A percentile compares a stretch with the other conserved stretches of the same genome.
Evolutionary conservation across 1,140 invertebrate genomes (phyloP).

Genomic region (Macrobrachium nipponense): DNA sequence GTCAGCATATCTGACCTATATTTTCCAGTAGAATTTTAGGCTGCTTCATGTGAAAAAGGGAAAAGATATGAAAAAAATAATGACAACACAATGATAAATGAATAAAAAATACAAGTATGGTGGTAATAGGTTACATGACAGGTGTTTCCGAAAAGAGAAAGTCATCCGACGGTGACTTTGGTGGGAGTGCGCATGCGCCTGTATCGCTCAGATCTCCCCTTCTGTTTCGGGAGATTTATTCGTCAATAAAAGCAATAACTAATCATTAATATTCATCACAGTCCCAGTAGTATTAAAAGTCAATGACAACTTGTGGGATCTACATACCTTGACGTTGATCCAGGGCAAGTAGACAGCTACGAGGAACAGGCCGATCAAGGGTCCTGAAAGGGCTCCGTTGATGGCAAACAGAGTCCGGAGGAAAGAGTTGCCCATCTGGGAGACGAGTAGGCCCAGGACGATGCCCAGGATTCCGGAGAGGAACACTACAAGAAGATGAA

Average conservation of each 20-base stretch:
- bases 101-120: no score
- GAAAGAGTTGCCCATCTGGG: constrained; percentile 52
- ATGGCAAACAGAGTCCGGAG: constrained; percentile 50
- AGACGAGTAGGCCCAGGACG: constrained; percentile 49
- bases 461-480: constrained; percentile 50
- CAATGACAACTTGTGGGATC: background rate
- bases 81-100: background rate
- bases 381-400: constrained; percentile 60
- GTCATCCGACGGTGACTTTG: no score
- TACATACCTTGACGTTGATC: constrained; percentile 53
- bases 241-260: background rate
- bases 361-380: constrained; percentile 62
- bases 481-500: constrained; percentile 33
- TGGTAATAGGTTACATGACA: no score
- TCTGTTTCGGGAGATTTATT: background rate
- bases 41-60: no score
- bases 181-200: no score
- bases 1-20: no score
- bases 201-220: no score
- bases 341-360: constrained; percentile 58
- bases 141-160: no score
- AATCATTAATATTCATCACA: background rate
- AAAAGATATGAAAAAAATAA: background rate
- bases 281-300: background rate
- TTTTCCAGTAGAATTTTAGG: no score